Percentiles rank a stretch among this genome's conserved stretches.
Conservation (phyloP, 2,888 invertebrate species). For the Ornithoptera alexandrae region DNA sequence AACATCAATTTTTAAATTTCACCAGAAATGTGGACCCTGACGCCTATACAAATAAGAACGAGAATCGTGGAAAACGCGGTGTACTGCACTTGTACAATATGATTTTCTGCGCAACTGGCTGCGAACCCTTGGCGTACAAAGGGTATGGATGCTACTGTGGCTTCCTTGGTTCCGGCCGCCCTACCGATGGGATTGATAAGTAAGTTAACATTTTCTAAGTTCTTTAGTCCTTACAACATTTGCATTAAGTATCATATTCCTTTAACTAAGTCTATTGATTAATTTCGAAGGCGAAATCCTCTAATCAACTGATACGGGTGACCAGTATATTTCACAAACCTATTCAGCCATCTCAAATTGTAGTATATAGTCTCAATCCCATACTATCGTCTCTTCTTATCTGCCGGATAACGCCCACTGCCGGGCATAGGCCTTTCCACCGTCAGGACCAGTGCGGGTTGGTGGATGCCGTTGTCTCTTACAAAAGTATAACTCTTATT, state of each 20-base stretch:
- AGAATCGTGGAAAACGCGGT: constrained; percentile 84
- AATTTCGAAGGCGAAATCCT: no score
- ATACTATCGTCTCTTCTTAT: no score
- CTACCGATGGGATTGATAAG: constrained; percentile 91
- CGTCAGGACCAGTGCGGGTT: no score
- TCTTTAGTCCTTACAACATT: background rate
- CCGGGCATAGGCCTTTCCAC: no score
- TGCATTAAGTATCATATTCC: background rate
- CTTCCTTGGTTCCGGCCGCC: constrained; percentile 88
- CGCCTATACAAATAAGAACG: constrained; percentile 49
- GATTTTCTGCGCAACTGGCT: constrained; percentile 91
- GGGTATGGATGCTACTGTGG: constrained; percentile 96
- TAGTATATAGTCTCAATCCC: no score
- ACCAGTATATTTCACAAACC: no score
- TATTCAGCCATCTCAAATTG: no score
- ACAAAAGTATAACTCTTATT: no score
- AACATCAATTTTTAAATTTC: constrained; percentile 35
- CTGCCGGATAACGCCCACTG: no score
- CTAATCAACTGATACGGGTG: no score
- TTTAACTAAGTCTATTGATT: background rate
- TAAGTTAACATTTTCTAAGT: constrained; percentile 46
- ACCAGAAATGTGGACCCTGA: constrained; percentile 56
- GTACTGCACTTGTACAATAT: constrained; percentile 91
- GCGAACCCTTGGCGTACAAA: constrained; percentile 90
- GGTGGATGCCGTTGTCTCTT: no score